These are phyloP conservation scores for Synanthedon formicaeformis DNA, from an alignment of 2,888 invertebrate genomes.

Conservation along the genomic window DNA sequence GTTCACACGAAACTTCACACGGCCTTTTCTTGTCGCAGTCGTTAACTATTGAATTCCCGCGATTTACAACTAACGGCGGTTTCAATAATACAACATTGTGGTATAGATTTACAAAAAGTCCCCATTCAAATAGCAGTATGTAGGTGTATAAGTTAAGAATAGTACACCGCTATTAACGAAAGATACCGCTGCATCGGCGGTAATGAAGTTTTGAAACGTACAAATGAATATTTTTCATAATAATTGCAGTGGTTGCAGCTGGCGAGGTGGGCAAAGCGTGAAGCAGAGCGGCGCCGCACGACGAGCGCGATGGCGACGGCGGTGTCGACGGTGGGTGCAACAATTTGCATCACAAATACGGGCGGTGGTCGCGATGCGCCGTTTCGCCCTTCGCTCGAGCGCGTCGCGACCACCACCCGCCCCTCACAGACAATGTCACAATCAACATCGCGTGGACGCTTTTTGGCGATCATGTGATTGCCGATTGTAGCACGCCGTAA, in stretches of 20 bases:
- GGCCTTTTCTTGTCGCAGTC: slow-evolving; percentile 38
- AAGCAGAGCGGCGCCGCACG: slow-evolving; percentile 35
- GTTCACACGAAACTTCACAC: slow-evolving; percentile 63
- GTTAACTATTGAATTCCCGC: slow-evolving; percentile 57
- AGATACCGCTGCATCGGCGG: slow-evolving; percentile 28
- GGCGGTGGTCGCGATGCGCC: slow-evolving; percentile 46
- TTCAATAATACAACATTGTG: slow-evolving; percentile 11
- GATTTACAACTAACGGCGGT: slow-evolving; percentile 32
- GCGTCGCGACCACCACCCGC: slow-evolving; percentile 31
- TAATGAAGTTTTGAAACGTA: slow-evolving; percentile 41
- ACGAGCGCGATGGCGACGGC: slow-evolving; percentile 18
- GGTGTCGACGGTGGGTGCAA: slow-evolving; percentile 34
- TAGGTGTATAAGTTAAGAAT: neutral
- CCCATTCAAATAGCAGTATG: neutral
- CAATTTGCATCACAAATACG: slow-evolving; percentile 43
- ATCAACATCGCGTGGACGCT: slow-evolving; percentile 67
- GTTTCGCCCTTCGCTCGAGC: slow-evolving; percentile 27
- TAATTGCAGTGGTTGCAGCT: slow-evolving; percentile 55
- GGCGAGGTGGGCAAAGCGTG: slow-evolving; percentile 39
- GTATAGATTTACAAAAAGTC: slow-evolving; percentile 23
- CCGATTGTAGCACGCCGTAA: slow-evolving; percentile 49
- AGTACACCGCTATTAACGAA: neutral
- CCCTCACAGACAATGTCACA: slow-evolving; percentile 63
- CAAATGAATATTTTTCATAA: slow-evolving; percentile 66
- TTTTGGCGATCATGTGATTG: slow-evolving; percentile 63